Evolutionary conservation across 2,888 invertebrate species (phyloP).

Genomic region (Melipona bicolor): DNA sequence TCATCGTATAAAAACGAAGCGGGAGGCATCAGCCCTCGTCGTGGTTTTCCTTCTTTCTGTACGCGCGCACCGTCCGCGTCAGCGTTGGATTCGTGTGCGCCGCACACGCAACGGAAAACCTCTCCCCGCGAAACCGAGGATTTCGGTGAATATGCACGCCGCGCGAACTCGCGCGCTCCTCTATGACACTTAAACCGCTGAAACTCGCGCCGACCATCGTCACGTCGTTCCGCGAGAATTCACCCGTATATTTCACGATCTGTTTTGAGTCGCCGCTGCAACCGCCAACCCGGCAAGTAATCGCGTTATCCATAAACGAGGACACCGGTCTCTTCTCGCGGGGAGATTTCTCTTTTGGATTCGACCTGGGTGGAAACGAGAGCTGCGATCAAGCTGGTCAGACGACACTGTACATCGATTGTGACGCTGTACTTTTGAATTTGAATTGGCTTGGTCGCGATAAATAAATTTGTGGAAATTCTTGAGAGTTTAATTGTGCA

Average conservation of each 20-base stretch:
- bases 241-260: slow-evolving; percentile 8
- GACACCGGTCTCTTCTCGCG: not conserved
- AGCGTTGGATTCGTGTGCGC: not conserved
- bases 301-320: not conserved
- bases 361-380: not conserved
- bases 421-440: not conserved
- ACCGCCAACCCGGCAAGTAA: not conserved
- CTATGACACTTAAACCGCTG: slow-evolving; percentile 36
- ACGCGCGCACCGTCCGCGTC: not conserved
- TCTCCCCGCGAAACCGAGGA: not conserved
- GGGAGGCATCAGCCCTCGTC: slow-evolving; percentile 37
- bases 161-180: slow-evolving; percentile 5
- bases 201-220: slow-evolving; percentile 25
- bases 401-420: not conserved
- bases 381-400: not conserved
- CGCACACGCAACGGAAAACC: not conserved
- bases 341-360: not conserved
- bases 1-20: slow-evolving; percentile 58
- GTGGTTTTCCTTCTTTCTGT: slow-evolving; percentile 11
- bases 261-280: slow-evolving; percentile 18
- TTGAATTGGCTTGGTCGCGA: too few relatives aligned
- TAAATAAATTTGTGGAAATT: too few relatives aligned
- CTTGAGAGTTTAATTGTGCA: too few relatives aligned
- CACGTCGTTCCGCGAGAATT: slow-evolving; percentile 3
- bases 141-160: slow-evolving; percentile 33